Evolutionary conservation across 2,888 invertebrate species (phyloP).

Genomic region (Kryphioiulus occultus): DNA sequence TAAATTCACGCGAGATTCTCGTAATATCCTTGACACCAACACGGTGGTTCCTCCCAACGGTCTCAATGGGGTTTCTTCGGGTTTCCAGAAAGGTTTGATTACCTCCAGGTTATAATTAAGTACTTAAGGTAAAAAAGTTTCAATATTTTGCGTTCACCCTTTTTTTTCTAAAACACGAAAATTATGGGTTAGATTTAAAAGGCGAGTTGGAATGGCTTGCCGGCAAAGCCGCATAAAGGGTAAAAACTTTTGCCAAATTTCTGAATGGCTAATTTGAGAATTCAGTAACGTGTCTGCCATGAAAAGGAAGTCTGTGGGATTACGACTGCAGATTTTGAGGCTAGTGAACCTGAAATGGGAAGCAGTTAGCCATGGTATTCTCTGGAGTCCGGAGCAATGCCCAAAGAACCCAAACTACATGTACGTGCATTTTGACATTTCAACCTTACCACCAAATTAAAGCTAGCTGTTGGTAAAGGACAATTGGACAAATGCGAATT

Average conservation of each 20-base stretch:
- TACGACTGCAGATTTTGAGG: neutral
- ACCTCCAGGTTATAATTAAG: slow-evolving; percentile 47
- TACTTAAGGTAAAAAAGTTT: slow-evolving; percentile 41
- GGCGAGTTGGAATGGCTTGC: neutral
- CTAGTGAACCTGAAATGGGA: no score
- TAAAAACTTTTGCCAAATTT: neutral
- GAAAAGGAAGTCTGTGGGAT: neutral
- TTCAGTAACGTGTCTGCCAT: neutral
- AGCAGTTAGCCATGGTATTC: no score
- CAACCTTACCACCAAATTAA: no score
- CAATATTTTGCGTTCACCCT: slow-evolving; percentile 41
- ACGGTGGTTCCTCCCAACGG: slow-evolving; percentile 26
- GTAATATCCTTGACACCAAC: slow-evolving; percentile 1
- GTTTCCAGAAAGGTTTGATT: slow-evolving; percentile 37
- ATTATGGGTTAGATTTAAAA: slow-evolving; percentile 34
- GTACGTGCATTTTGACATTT: no score
- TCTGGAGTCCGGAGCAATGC: no score
- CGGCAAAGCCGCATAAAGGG: neutral
- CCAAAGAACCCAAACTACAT: no score
- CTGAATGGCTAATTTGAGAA: neutral
- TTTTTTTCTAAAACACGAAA: slow-evolving; percentile 38
- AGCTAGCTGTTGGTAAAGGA: neutral
- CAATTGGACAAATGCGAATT: neutral
- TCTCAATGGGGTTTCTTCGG: slow-evolving; percentile 33
- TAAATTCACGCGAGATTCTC: neutral